phyloP scores from a whole-genome alignment of 2,888 invertebrate species.

The Acanthosepion pharaonis region DNA sequence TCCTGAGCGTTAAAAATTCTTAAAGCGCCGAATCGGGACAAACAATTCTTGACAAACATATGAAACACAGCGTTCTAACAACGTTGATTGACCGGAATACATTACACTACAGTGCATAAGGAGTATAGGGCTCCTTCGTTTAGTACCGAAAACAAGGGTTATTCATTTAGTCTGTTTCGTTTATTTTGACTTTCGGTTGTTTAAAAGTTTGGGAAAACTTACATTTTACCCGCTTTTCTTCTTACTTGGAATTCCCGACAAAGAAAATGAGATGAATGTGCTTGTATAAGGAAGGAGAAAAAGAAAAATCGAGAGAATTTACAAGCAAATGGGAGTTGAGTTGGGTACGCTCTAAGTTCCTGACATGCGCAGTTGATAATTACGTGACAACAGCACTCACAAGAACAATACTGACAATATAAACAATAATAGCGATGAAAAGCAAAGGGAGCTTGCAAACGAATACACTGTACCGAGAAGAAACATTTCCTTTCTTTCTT shows the following conservation, averaged over 20 bases:
- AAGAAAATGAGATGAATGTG: neutral
- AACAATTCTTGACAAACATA: neutral
- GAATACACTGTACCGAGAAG: neutral
- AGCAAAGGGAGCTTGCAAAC: neutral
- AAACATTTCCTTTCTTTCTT: neutral
- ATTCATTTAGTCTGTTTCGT: neutral
- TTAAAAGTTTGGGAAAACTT: neutral
- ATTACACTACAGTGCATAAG: neutral
- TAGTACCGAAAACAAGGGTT: slow-evolving; percentile 6
- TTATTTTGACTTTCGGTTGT: slow-evolving; percentile 22
- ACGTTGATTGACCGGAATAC: neutral
- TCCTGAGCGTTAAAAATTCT: neutral
- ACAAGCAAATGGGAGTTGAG: neutral
- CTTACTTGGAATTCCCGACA: neutral
- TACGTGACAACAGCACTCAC: slow-evolving; percentile 2
- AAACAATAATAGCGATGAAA: neutral
- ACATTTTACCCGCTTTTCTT: neutral
- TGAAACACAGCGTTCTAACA: neutral
- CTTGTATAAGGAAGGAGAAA: neutral
- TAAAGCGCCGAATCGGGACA: neutral
- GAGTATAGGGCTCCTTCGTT: neutral
- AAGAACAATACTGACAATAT: neutral
- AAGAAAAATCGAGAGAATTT: neutral
- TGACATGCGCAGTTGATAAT: slow-evolving; percentile 18
- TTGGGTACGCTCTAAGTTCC: neutral